Percentiles rank a stretch among this genome's conserved stretches.
Conservation (phyloP, 2,113 vertebrate species). For the Microcebus griseorufus region DNA sequence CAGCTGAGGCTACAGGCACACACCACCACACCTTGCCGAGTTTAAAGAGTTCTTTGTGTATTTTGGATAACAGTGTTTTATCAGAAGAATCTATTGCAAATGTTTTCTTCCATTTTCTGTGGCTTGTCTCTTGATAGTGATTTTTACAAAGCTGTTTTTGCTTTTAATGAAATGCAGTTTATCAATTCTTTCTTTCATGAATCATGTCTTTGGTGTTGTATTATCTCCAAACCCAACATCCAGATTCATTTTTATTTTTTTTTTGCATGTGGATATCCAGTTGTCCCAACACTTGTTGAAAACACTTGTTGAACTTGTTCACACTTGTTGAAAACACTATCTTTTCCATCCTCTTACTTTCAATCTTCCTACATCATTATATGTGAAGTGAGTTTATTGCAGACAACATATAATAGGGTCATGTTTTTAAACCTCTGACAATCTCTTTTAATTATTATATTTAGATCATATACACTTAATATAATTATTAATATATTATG, state of each 20-base stretch:
- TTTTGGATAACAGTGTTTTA: not conserved
- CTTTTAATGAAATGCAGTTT: not conserved
- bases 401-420: not conserved
- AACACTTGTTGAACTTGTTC: no score
- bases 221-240: not conserved
- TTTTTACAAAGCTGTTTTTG: not conserved
- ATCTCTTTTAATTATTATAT: not conserved
- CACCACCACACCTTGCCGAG: not conserved
- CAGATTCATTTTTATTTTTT: not conserved
- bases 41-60: not conserved
- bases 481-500: not conserved
- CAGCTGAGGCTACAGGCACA: not conserved
- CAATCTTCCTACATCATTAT: not conserved
- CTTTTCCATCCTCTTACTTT: not conserved
- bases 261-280: not conserved
- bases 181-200: not conserved
- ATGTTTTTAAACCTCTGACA: not conserved
- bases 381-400: not conserved
- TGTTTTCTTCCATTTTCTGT: not conserved
- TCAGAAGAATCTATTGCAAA: not conserved
- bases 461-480: not conserved
- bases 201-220: not conserved
- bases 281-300: not conserved
- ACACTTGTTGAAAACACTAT: no score
- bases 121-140: not conserved